phyloP scores from a whole-genome alignment of 2,888 invertebrate genomes.

The Apamea crenata region DNA sequence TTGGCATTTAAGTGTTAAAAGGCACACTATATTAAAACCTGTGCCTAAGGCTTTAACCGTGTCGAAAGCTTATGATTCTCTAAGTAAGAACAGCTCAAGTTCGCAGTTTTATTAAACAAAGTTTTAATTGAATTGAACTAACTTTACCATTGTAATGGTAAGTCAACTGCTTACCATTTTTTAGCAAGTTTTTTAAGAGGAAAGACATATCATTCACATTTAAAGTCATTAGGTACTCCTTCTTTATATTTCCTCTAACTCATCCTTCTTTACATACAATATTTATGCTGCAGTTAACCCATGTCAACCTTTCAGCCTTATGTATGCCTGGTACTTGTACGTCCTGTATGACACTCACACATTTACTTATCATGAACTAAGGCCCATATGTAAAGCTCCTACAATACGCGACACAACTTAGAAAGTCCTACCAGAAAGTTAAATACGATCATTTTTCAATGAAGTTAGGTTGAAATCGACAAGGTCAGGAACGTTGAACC shows the following conservation, averaged over 20 bases:
- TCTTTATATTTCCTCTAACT: background rate
- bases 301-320: conserved; percentile 28
- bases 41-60: background rate
- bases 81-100: background rate
- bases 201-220: background rate
- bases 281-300: conserved; percentile 32
- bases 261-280: background rate
- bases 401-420: conserved; percentile 10
- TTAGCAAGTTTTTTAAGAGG: background rate
- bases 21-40: background rate
- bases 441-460: background rate
- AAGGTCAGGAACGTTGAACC: background rate
- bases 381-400: conserved; percentile 2
- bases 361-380: background rate
- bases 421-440: background rate
- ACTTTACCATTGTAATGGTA: background rate
- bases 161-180: background rate
- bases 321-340: conserved; percentile 30
- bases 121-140: background rate
- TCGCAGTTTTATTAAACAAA: background rate
- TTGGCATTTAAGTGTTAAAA: conserved; percentile 37
- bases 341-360: conserved; percentile 18
- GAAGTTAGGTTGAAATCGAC: background rate
- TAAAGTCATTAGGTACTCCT: background rate
- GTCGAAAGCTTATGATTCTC: conserved; percentile 7